A percentile compares a stretch with the other conserved stretches of the same genome.
Conservation (phyloP, 2,888 invertebrate genomes). For the Leptinotarsa juncta region DNA sequence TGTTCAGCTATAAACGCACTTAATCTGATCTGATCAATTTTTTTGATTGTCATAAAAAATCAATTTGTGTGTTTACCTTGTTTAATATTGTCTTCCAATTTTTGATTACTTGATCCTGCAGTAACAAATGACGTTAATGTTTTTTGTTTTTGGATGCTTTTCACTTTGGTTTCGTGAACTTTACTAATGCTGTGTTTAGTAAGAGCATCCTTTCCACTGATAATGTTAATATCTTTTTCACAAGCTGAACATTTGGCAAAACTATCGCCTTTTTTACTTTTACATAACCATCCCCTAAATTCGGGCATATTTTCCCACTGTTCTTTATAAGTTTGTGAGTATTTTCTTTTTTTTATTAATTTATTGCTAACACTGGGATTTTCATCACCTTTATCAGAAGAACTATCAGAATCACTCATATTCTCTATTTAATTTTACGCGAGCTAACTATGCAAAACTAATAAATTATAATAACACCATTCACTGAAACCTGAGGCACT, state of each 20-base stretch:
- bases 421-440: neutral
- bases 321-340: neutral
- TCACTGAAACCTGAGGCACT: neutral
- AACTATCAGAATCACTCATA: neutral
- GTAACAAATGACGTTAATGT: neutral
- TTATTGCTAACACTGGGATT: neutral
- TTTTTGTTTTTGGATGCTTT: neutral
- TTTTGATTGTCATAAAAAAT: neutral
- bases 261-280: neutral
- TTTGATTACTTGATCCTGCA: neutral
- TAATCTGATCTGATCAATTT: neutral
- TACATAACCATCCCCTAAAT: neutral
- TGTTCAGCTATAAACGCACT: neutral
- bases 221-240: neutral
- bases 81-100: neutral
- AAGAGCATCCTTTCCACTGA: neutral
- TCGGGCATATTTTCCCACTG: neutral
- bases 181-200: conserved; percentile 1
- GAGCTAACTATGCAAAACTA: neutral
- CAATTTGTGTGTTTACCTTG: neutral
- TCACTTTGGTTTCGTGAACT: conserved; percentile 1
- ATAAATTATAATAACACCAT: neutral
- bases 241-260: neutral
- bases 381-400: conserved; percentile 1
- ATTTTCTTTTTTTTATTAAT: neutral